These are phyloP conservation scores for Baryphthengus martii DNA, from an alignment of 2,113 vertebrate species.

Conservation along the genomic window DNA sequence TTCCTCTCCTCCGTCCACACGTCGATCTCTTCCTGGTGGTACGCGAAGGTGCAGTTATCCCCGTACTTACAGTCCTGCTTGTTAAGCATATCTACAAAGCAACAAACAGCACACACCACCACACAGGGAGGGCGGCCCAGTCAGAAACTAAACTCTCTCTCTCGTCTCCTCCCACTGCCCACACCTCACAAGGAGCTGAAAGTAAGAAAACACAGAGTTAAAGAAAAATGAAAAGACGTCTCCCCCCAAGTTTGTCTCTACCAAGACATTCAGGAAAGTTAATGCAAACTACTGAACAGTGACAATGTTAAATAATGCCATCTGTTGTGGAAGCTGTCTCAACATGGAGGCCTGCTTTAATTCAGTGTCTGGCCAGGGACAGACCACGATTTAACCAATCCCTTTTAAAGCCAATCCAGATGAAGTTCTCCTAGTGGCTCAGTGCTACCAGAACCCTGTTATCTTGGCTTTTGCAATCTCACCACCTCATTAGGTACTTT, in stretches of 20 bases:
- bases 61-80: slow-evolving; percentile 89
- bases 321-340: not conserved
- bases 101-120: slow-evolving; percentile 72
- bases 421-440: not conserved
- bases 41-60: slow-evolving; percentile 94
- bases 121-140: slow-evolving; percentile 43
- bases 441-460: not conserved
- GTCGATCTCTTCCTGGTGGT: slow-evolving; percentile 95
- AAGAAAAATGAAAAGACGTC: not conserved
- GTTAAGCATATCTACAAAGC: slow-evolving; percentile 86
- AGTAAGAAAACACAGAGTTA: not conserved
- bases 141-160: slow-evolving; percentile 53
- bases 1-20: slow-evolving; percentile 94
- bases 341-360: not conserved
- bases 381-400: not conserved
- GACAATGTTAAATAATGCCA: not conserved
- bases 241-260: not conserved
- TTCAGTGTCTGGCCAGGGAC: not conserved
- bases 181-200: not conserved
- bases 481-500: not conserved
- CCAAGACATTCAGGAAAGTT: not conserved
- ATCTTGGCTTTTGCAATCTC: not conserved
- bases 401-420: not conserved
- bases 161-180: not conserved
- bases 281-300: not conserved